phyloP scores from a whole-genome alignment of 2,888 invertebrate species.

The Pseudococcus jackbeardsleyi region DNA sequence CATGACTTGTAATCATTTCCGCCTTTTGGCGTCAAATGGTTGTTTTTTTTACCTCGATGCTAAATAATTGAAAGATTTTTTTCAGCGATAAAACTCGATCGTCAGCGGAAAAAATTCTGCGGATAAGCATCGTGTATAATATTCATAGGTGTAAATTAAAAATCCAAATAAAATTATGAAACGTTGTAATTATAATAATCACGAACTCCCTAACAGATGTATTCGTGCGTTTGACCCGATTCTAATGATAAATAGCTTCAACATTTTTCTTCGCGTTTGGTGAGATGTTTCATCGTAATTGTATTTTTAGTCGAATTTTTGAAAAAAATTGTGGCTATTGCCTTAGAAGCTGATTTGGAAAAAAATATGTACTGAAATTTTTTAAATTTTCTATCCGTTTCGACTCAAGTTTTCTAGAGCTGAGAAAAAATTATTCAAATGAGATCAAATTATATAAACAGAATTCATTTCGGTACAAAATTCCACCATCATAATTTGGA shows the following conservation, averaged over 20 bases:
- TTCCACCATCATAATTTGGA: no score
- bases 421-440: no score
- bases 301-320: not conserved
- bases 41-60: not conserved
- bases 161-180: constrained; percentile 14
- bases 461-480: no score
- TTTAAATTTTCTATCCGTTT: no score
- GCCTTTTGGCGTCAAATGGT: not conserved
- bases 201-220: not conserved
- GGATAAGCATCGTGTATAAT: not conserved
- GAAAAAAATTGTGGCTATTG: no score
- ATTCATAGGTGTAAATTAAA: not conserved
- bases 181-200: constrained; percentile 1
- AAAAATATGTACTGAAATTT: no score
- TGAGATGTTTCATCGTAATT: not conserved
- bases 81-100: constrained; percentile 7
- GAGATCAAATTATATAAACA: no score
- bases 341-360: no score
- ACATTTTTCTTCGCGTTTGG: not conserved
- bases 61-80: constrained; percentile 40
- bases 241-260: not conserved
- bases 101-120: not conserved
- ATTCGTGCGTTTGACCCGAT: not conserved
- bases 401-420: no score
- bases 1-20: constrained; percentile 36